A percentile compares a stretch with the other conserved stretches of the same genome.
Evolutionary conservation across 2,888 invertebrate genomes (phyloP).

Genomic region (Heliconius erato): DNA sequence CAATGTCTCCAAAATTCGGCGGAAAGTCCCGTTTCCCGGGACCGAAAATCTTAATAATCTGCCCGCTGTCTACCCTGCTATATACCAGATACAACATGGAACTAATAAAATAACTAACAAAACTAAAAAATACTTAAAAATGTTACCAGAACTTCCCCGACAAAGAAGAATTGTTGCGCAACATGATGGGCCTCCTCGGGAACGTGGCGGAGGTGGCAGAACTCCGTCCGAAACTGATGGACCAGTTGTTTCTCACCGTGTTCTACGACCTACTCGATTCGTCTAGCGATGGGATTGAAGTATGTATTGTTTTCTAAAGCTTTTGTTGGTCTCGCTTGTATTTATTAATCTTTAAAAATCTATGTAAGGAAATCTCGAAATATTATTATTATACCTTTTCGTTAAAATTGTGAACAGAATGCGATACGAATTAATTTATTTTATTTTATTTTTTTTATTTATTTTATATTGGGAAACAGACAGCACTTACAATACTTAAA

Average conservation of each 20-base stretch:
- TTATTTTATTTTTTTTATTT: too few species aligned
- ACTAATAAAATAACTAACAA: not conserved
- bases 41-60: too few species aligned
- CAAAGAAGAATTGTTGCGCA: slow-evolving; percentile 95
- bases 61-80: not conserved
- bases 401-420: too few species aligned
- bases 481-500: too few species aligned
- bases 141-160: slow-evolving; percentile 91
- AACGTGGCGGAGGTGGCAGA: slow-evolving; percentile 97
- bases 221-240: slow-evolving; percentile 93
- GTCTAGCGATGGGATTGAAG: slow-evolving; percentile 97
- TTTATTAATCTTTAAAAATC: too few species aligned
- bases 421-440: too few species aligned
- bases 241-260: slow-evolving; percentile 92
- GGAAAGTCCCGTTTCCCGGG: too few species aligned
- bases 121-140: not conserved
- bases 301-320: slow-evolving; percentile 63
- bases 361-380: too few species aligned
- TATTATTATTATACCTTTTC: too few species aligned
- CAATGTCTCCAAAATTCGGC: not conserved
- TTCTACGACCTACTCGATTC: slow-evolving; percentile 95
- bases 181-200: slow-evolving; percentile 99
- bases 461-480: too few species aligned
- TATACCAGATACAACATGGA: too few species aligned
- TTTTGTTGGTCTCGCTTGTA: not conserved